Conservation (phyloP, 2,113 vertebrate species). For the Kobus ellipsiprymnus region DNA sequence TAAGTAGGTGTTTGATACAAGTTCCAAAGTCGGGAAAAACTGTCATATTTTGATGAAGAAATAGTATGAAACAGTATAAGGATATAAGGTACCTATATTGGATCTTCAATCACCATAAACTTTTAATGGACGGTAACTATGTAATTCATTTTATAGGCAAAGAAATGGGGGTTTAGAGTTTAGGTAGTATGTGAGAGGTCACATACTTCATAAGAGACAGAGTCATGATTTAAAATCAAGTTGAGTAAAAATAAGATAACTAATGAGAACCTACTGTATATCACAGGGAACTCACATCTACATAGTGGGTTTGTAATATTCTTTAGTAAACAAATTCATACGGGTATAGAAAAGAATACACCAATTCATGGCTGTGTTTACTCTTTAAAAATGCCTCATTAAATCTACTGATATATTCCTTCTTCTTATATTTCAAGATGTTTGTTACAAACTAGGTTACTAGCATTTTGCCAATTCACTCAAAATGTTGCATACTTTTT, state of each 20-base stretch:
- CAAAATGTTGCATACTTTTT: background rate
- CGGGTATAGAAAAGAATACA: background rate
- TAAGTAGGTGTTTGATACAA: background rate
- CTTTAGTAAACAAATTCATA: background rate
- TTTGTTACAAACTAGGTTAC: background rate
- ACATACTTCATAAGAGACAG: background rate
- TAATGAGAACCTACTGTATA: background rate
- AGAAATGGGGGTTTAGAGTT: background rate
- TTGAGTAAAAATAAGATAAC: background rate
- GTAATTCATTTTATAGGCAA: background rate
- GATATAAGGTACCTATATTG: background rate
- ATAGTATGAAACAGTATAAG: background rate
- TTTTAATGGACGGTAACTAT: background rate
- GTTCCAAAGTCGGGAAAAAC: background rate
- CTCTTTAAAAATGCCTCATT: background rate
- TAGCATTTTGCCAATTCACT: background rate
- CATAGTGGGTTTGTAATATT: background rate
- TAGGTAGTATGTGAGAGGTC: background rate
- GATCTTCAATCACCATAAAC: background rate
- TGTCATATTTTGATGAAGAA: background rate
- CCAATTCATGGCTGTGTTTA: background rate
- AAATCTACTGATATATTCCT: background rate
- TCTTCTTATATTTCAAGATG: background rate
- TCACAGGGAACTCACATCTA: background rate
- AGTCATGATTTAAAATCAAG: background rate